Percentiles rank a stretch among this genome's conserved stretches.
phyloP scores from a whole-genome alignment of 2,888 invertebrate species.

The Metellina segmentata region DNA sequence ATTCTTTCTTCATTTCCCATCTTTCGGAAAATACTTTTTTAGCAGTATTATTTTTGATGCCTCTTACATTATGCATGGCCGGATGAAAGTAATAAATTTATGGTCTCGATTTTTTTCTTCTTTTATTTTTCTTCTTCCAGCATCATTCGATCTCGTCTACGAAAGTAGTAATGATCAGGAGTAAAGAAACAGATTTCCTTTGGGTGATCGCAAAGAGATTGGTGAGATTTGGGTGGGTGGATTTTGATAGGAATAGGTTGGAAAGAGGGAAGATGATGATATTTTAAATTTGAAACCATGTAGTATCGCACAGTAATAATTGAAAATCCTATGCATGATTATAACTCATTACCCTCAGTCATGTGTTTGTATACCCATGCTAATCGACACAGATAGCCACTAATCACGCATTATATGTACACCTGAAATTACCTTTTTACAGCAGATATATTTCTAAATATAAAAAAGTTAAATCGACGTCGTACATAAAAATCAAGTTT shows the following conservation, averaged over 20 bases:
- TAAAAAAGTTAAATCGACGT: no score
- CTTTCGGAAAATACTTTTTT: conserved; percentile 46
- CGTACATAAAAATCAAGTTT: no score
- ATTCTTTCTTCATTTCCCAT: conserved; percentile 47
- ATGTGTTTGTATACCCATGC: no score
- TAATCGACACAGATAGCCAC: no score
- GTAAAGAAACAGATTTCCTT: not conserved
- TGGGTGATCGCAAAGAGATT: not conserved
- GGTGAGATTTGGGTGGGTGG: not conserved
- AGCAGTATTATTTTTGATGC: conserved; percentile 58
- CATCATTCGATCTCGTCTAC: not conserved
- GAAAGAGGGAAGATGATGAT: not conserved
- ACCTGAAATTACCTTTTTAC: no score
- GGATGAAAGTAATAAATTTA: conserved; percentile 64
- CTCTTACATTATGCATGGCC: conserved; percentile 61
- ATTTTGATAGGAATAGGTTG: not conserved
- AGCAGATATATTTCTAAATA: no score
- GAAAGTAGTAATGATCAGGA: not conserved
- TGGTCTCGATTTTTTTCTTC: conserved; percentile 33
- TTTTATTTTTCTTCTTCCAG: not conserved
- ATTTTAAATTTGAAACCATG: no score
- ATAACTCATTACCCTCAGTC: no score
- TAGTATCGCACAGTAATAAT: no score
- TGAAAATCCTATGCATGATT: no score
- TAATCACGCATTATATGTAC: no score